A percentile compares a stretch with the other conserved stretches of the same genome.
phyloP scores from a whole-genome alignment of 2,113 vertebrate genomes.

The Papio anubis region DNA sequence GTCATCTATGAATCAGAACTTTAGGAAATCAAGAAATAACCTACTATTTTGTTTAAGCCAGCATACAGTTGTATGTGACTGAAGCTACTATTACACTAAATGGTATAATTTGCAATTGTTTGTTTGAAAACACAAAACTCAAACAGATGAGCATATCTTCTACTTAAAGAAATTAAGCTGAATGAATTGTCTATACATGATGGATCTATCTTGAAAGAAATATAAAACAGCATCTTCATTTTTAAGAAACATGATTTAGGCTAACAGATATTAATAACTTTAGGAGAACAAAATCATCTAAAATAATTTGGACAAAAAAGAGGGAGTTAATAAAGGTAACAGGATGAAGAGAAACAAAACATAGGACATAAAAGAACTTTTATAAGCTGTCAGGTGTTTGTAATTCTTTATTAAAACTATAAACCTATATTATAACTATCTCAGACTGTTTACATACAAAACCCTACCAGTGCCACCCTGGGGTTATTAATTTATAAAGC shows the following conservation, averaged over 20 bases:
- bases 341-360: neutral
- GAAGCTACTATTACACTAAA: neutral
- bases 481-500: neutral
- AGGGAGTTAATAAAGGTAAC: neutral
- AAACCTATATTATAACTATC: neutral
- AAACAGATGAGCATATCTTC: neutral
- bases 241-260: neutral
- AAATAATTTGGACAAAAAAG: neutral
- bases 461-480: neutral
- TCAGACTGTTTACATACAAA: neutral
- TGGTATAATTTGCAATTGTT: neutral
- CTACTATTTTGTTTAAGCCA: neutral
- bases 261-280: neutral
- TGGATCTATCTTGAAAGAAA: neutral
- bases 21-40: neutral
- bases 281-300: neutral
- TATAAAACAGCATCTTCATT: neutral
- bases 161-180: neutral
- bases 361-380: neutral
- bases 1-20: neutral
- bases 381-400: neutral
- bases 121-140: neutral
- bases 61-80: neutral
- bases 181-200: neutral
- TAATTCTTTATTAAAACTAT: conserved; percentile 21